Evolutionary conservation across 2,888 invertebrate genomes (phyloP), one percentile per base, ranked within the genome.

Genomic region (Euclidia mi): DNA sequence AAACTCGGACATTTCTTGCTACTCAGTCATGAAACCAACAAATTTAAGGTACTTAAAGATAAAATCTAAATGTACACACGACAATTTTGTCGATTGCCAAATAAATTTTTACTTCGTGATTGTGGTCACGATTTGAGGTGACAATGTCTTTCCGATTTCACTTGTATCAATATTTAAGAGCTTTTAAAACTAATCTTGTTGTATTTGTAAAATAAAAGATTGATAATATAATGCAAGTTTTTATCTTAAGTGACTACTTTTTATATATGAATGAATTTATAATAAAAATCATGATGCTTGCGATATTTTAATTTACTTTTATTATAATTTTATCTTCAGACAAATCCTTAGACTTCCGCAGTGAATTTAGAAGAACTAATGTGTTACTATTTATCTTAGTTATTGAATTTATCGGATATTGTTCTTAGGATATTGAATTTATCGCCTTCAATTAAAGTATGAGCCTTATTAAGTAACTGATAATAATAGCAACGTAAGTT

Each of bases 31-130:
- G n/a, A n/a, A n/a, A n/a, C n/a, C n/a, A n/a, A n/a, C n/a, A n/a
- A n/a, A n/a, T n/a, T n/a, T n/a, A n/a, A n/a, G n/a, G 12, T 12
- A n/a, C 6, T 40, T 20, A 29, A 32, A 12, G 29, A 57, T 60
- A 60, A 63, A 29, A 44, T 51, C 31, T 32, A 40, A 61, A 56
- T 64, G 55, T 79, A 78, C 77, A 81, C 72, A 75, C 61, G 64
- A 76, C 74, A 76, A 78, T 76, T 85, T 87, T 79, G 84, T 83
- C 76, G 81, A 81, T 81, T 75, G 78, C 76, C 71, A 83, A 84
- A 86, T 85, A 84, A 78, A 88, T 85, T 80, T 81, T 79, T 65
- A 70, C 72, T 65, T 86, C 85, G 86, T 87, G 88, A 79, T 78
- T 69, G 74, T 69, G 63, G 84, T 88, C 89, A 89, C 88, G 88